Evolutionary conservation across 1,140 invertebrate species (phyloP).

Genomic region (Drosophila miranda): DNA sequence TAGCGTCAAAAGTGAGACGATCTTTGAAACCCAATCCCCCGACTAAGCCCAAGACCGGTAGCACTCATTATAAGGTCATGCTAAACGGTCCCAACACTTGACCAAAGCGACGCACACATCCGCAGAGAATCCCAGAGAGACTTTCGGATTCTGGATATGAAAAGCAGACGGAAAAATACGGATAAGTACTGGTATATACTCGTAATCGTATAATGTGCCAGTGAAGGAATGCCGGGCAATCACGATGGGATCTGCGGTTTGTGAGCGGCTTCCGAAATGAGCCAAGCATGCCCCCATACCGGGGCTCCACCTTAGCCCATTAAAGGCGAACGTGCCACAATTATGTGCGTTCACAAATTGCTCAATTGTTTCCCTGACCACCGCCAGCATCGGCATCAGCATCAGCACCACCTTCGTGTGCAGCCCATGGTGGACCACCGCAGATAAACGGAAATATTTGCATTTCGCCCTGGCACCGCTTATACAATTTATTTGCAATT

Average conservation of each 20-base stretch:
- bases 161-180: constrained; percentile 15
- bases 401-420: neutral
- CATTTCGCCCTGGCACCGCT: constrained; percentile 66
- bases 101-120: constrained; percentile 23
- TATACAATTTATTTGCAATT: constrained; percentile 81
- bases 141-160: neutral
- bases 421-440: constrained; percentile 39
- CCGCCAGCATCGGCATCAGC: neutral
- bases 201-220: neutral
- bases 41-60: constrained; percentile 51
- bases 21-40: constrained; percentile 45
- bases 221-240: constrained; percentile 25
- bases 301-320: constrained; percentile 67
- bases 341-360: constrained; percentile 74
- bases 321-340: constrained; percentile 76
- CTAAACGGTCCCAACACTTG: constrained; percentile 41
- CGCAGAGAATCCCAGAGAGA: neutral
- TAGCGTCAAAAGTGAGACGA: constrained; percentile 46
- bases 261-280: constrained; percentile 42
- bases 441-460: constrained; percentile 60
- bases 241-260: constrained; percentile 40
- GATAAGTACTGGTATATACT: neutral
- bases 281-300: constrained; percentile 5
- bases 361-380: constrained; percentile 58
- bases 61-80: constrained; percentile 51